Conservation (phyloP, 2,797 vertebrate genomes). For the Pogonophryne albipinna region DNA sequence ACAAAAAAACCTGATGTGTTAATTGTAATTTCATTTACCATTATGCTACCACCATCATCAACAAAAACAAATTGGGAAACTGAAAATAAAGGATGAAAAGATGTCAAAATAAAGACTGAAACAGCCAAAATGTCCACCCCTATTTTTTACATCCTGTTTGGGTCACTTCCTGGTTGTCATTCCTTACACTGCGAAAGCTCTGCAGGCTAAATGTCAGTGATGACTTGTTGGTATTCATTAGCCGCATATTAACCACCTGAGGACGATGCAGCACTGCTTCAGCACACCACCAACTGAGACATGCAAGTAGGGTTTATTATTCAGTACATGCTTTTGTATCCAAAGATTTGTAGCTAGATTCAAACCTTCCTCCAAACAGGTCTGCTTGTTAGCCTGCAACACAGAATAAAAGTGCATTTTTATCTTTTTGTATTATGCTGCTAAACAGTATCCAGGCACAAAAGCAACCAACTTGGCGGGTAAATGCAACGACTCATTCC, state of each 20-base stretch:
- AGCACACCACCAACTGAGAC: slow-evolving; percentile 1
- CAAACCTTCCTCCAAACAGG: slow-evolving; percentile 16
- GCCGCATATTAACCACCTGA: not conserved
- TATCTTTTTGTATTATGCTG: slow-evolving; percentile 63
- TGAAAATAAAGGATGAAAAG: not conserved
- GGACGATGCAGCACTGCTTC: not conserved
- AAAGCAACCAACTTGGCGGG: slow-evolving; percentile 71
- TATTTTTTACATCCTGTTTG: not conserved
- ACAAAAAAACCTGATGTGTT: not conserved
- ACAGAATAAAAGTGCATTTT: slow-evolving; percentile 57
- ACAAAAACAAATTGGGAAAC: not conserved
- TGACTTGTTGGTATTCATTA: not conserved
- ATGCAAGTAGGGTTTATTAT: slow-evolving; percentile 6
- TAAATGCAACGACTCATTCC: slow-evolving; percentile 76
- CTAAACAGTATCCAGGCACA: slow-evolving; percentile 71
- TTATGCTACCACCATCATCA: not conserved
- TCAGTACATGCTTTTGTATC: slow-evolving; percentile 7
- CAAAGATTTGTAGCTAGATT: slow-evolving; percentile 26
- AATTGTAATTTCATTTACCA: not conserved
- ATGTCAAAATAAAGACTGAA: not conserved
- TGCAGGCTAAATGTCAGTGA: not conserved
- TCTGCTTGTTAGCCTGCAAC: slow-evolving; percentile 54
- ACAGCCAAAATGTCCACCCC: not conserved
- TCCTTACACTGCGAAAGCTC: not conserved
- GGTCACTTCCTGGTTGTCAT: slow-evolving; percentile 17